These are phyloP conservation scores for Panurus biarmicus DNA, from an alignment of 2,113 vertebrate genomes.

Conservation along the genomic window DNA sequence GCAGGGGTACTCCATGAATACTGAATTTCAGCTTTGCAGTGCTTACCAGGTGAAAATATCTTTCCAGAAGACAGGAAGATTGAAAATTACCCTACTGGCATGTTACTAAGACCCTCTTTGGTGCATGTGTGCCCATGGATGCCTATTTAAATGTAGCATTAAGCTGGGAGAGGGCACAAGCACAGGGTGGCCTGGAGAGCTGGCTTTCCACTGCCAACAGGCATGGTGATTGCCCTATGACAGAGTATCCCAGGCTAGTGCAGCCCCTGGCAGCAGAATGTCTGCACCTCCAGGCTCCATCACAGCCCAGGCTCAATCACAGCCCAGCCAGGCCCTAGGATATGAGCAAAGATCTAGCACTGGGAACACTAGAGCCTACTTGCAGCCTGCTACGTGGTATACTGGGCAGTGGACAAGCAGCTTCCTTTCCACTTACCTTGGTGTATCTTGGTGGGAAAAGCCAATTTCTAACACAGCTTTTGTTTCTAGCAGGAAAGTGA, in stretches of 20 bases:
- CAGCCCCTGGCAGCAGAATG: neutral
- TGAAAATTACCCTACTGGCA: neutral
- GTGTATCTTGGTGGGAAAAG: neutral
- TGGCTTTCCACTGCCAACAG: neutral
- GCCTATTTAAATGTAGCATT: neutral
- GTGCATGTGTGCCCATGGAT: neutral
- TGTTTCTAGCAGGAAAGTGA: neutral
- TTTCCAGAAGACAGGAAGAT: neutral
- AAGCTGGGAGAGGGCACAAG: neutral
- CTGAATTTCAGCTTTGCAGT: neutral
- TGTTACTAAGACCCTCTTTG: neutral
- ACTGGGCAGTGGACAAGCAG: accelerated
- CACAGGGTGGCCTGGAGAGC: neutral
- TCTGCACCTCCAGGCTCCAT: neutral
- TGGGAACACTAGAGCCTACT: accelerated
- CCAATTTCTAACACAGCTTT: neutral
- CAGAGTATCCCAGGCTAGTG: neutral
- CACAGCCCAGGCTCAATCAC: accelerated
- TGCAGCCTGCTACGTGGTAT: accelerated
- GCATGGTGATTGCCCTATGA: neutral
- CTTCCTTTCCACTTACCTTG: neutral
- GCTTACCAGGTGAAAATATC: neutral
- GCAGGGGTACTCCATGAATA: neutral
- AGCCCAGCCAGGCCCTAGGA: neutral
- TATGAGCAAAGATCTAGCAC: accelerated